Base-by-base conservation (phyloP, 2,113 vertebrate species). In the Oreochromis tanganicae region DNA sequence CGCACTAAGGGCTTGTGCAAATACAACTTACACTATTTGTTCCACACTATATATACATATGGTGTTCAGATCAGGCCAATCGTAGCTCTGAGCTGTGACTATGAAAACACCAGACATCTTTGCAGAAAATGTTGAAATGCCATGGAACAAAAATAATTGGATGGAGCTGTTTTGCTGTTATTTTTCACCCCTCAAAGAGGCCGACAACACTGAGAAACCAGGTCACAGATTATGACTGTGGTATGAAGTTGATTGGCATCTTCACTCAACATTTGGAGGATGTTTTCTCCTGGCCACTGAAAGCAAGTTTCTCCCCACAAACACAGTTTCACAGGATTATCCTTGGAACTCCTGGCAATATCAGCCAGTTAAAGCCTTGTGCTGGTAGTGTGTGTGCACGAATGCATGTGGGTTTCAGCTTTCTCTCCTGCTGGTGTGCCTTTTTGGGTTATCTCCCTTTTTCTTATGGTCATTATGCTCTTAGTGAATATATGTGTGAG, bases 261-360 rank as follows among this genome's bases (percentile, higher is more conserved):
- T 87, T 52, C 84, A 75, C 83, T 85, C 55, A 82, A 43, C 38
- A 59, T 87, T 89, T 63, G 36, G 29, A 66, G 85, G 78, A 29
- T 82, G 78, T 82, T 91, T 84, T 86, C 73, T 90, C 73, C 82
- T 89, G 82, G 90, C 90, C 87, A 68, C 85, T 92, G 41, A 84
- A 85, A 84, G 61, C 55, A 81, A 81, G 52, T 91, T 88, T 90
- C 84, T 84, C 68, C 88, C 88, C 88, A 81, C 50, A 89, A 85
- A 91, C 87, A 87, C 52, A 83, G 34, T 82, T 91, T 90, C 81
- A 91, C 56, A 87, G 91, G 87, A 92, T 94, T 94, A 94, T 89
- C 82, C 61, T 61, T 73, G 14, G 88, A 78, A 90, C 89, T 90
- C 61, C 80, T 86, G 84, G 85, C 91, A 78, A 80, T 75, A 91